Evolutionary conservation across 2,888 invertebrate genomes (phyloP), one percentile per base, ranked within the genome.

Genomic region (Nomada hirtipes): DNA sequence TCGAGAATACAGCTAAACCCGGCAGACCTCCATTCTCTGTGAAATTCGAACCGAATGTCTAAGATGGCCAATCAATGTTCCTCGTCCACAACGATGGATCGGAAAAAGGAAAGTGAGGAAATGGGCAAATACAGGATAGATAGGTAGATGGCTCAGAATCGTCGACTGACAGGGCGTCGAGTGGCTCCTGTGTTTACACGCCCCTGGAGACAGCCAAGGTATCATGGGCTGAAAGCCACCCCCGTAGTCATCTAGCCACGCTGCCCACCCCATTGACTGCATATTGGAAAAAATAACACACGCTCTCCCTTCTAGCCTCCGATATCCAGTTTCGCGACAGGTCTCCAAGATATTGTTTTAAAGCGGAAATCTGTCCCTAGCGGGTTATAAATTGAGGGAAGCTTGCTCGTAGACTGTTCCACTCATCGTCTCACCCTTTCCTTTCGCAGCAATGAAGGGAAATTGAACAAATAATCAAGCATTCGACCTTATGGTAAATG

Each of bases 281-380:
- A 89, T 91, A 89, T 90, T 89, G 91, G 89, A 89, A 91, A 78
- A 88, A 90, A 91, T 90, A 90, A 90, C 88, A 84, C 83, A 65
- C 78, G 68, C 60, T 36, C 72, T 68, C 69, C 64, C 53, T 50
- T 67, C 57, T 4, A 13, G 15, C 26, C 77, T 71, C 36, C 71
- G 64, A 67, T 76, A 85, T 79, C 78, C 79, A 73, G 79, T 89
- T 87, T 82, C 84, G 71, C 83, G 68, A 72, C 78, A 57, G 74
- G 59, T 85, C 83, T 65, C 68, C 80, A 76, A 86, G 89, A 92
- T 91, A 93, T 93, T 93, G 92, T 93, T 93, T 92, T 92, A 92
- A 92, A 93, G 88, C 89, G 91, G 86, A 90, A 92, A 93, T 91
- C 91, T 91, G 91, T 92, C 93, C 92, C 93, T 67, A 42, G 93